A percentile compares a stretch with the other conserved stretches of the same genome.
Evolutionary conservation across 1,140 invertebrate genomes (phyloP).

Genomic region (Drosophila teissieri): DNA sequence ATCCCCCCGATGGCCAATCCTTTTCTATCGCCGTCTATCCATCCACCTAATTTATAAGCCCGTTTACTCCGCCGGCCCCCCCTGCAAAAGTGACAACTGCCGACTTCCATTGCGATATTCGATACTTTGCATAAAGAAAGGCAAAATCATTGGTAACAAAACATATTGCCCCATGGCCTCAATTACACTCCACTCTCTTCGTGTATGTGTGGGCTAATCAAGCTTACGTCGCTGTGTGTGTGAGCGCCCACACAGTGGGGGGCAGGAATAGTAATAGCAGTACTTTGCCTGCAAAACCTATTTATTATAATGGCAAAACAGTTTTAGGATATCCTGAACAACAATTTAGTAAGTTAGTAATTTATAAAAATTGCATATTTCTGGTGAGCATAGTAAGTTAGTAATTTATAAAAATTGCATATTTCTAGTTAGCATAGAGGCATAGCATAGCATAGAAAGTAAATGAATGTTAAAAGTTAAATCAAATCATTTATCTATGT

Average conservation of each 20-base stretch:
- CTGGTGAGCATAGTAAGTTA: no score
- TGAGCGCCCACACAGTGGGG: constrained; percentile 14
- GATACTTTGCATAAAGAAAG: constrained; percentile 81
- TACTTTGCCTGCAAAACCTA: not conserved
- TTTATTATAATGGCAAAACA: not conserved
- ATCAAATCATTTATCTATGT: no score
- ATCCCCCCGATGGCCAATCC: not conserved
- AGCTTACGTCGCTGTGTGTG: constrained; percentile 44
- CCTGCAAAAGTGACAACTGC: constrained; percentile 8
- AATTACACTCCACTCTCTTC: constrained; percentile 73
- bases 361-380: no score
- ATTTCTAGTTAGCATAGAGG: no score
- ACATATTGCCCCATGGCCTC: constrained; percentile 81
- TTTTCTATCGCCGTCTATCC: constrained; percentile 21
- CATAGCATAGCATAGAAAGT: no score
- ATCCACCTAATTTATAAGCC: constrained; percentile 47
- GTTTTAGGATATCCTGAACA: no score
- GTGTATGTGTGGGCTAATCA: constrained; percentile 56
- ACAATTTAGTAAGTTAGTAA: no score
- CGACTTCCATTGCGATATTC: constrained; percentile 75
- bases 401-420: no score
- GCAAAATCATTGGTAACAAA: constrained; percentile 83
- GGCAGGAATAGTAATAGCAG: not conserved
- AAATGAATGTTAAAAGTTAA: no score
- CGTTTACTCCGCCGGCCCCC: constrained; percentile 15